Evolutionary conservation across 2,797 vertebrate species (phyloP).

Genomic region (Coilia nasus): DNA sequence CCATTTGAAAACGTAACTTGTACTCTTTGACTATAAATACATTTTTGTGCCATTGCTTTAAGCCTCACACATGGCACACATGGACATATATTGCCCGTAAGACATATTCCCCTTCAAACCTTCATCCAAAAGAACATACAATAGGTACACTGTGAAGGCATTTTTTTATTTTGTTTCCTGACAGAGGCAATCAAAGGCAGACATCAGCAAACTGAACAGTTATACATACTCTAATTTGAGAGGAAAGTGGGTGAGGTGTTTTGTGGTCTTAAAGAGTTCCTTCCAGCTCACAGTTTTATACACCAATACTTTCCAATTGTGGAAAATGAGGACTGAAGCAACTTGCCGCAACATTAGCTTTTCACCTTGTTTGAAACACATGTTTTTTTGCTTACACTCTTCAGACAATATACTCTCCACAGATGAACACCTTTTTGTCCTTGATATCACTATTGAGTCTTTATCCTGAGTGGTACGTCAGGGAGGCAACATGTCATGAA

Average conservation of each 20-base stretch:
- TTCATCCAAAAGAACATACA: conserved; percentile 63
- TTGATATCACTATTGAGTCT: conserved; percentile 64
- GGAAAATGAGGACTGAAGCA: conserved; percentile 76
- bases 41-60: conserved; percentile 64
- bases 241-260: conserved; percentile 68
- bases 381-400: neutral
- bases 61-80: conserved; percentile 64
- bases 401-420: conserved; percentile 64
- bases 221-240: conserved; percentile 59
- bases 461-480: conserved; percentile 61
- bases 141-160: conserved; percentile 65
- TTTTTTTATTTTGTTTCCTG: conserved; percentile 73
- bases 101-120: conserved; percentile 62
- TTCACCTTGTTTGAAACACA: conserved; percentile 61
- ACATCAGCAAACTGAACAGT: conserved; percentile 70
- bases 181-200: conserved; percentile 72
- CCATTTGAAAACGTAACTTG: conserved; percentile 70
- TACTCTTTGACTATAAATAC: conserved; percentile 67
- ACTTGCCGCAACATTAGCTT: conserved; percentile 70
- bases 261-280: conserved; percentile 66
- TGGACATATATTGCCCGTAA: conserved; percentile 57
- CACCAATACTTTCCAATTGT: conserved; percentile 64
- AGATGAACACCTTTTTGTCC: conserved; percentile 63
- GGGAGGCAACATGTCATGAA: conserved; percentile 65
- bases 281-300: conserved; percentile 63